Base-by-base conservation (phyloP, 2,888 invertebrate genomes). In the Tetanocera ferruginea region DNA sequence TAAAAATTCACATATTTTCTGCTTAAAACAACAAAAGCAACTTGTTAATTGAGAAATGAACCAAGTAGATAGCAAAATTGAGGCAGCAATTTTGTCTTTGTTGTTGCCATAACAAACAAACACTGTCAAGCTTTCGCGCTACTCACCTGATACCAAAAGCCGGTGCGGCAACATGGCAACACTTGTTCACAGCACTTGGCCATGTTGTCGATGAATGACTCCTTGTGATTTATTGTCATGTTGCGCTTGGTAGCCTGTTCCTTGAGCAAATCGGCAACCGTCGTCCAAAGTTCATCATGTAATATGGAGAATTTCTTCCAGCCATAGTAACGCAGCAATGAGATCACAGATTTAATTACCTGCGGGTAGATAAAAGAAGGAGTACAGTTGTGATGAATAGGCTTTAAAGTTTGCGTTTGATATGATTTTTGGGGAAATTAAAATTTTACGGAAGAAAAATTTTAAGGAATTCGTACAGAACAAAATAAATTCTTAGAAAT, bases 291-390 rank as follows among this genome's bases (percentile, higher is more conserved):
- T 85, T 94, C 94, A 88, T 97, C 96, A 85, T 95, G 94, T 67
- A 97, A 91, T 80, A 98, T 95, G 28, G 97, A 95, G 90, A 98
- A 98, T 89, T 97, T 97, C 84, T 94, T 93, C 99, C 99, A 99
- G 85, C 95, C 93, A 91, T 96, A 98, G 91, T 98, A 96, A 77
- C 94, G 92, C 85, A 99, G 91, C 78, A 99, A 91, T 0, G 98
- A 94, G 89, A 99, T 94, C 84, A 98, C 95, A 67, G 98, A 98
- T 91, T 98, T 97, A 79, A 96, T 97, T 81, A 98, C 97, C 94
- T 97, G 90, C 67, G 91, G 90, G 79, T 55, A n/a, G 4, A 67
- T 67, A 19, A 62, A 28, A 62, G 31, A 34, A n/a, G n/a, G n/a
- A n/a, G n/a, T n/a, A 14, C 43, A 43, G 14, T 43, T 43, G 14